Evolutionary conservation across 2,888 invertebrate species (phyloP), one percentile per base, ranked within the genome.

Genomic region (Frankliniella intonsa): DNA sequence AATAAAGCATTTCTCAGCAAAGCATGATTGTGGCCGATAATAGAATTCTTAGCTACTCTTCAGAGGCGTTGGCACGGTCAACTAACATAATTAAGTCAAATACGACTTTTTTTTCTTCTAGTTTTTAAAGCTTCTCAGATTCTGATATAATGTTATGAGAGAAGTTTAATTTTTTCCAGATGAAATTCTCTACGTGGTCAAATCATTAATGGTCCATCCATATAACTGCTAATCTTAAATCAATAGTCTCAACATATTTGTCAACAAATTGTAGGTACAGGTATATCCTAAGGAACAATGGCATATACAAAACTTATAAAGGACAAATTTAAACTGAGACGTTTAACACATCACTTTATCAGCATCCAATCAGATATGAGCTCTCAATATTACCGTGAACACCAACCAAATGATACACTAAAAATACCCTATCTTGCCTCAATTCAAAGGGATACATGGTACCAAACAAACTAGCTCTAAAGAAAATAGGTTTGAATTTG

Each of bases 171-270:
- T 38, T 38, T 38, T 38, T 3, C 38, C 38, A 3, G 38, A 38
- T 38, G 38, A 38, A 38, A 38, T 38, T 38, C 38, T 38, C 69
- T 76, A 76, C 8, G 12, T 76, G 69, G 69, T 76, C 69, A 76
- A 76, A 76, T 22, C 2, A 25, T 25, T 76, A 10, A 76, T 25
- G 69, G 69, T 76, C 69, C 22, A 76, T 76, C 69, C 22, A 76
- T 76, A 76, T 25, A 25, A 76, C 69, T 76, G 69, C 69, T 76
- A 76, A 76, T 76, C 25, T 76, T 76, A 76, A 25, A 76, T 76
- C 69, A 76, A 22, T 76, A 38, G 69, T 76, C 69, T 76, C 38
- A 38, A 38, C 2, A 38, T 38, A 38, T 38, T 38, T 3, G 69
- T 76, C 69, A 76, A 76, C 25, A 62, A 38, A 38, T 38, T 38